A percentile compares a stretch with the other conserved stretches of the same genome.
Evolutionary conservation across 2,113 vertebrate genomes (phyloP).

Genomic region (Excalfactoria chinensis): DNA sequence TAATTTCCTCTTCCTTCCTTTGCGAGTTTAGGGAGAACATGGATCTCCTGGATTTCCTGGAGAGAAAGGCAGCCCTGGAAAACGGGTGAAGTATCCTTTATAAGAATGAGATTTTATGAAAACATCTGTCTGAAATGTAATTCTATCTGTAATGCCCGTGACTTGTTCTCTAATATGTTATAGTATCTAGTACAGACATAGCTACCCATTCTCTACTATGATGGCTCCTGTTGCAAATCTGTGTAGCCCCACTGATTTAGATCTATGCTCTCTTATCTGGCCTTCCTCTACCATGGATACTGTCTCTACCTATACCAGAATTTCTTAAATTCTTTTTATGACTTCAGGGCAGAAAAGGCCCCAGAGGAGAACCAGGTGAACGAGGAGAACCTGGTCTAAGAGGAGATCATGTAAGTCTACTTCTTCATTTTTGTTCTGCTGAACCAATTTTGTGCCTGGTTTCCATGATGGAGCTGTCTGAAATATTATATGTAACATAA

Average conservation of each 20-base stretch:
- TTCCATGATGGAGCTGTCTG: background rate
- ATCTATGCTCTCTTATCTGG: background rate
- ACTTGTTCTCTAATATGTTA: background rate
- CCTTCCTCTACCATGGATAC: background rate
- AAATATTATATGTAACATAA: background rate
- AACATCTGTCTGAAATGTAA: background rate
- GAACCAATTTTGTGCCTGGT: background rate
- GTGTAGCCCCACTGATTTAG: background rate
- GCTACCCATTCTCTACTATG: background rate
- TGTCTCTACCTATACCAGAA: background rate
- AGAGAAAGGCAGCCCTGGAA: conserved; percentile 79
- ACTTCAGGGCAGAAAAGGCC: conserved; percentile 83
- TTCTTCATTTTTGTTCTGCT: background rate
- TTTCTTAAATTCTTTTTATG: background rate
- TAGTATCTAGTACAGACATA: background rate
- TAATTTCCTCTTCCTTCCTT: background rate
- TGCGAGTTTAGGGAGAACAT: conserved; percentile 74
- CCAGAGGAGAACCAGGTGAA: conserved; percentile 75
- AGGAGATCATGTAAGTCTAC: conserved; percentile 84
- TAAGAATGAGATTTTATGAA: background rate
- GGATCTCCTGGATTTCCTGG: conserved; percentile 79
- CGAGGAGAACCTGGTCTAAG: conserved; percentile 82
- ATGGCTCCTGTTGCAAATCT: background rate
- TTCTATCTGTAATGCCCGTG: background rate
- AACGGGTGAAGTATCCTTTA: conserved; percentile 67